Percentiles rank a stretch among this genome's conserved stretches.
Evolutionary conservation across 2,797 vertebrate genomes (phyloP).

Genomic region (Cirrhinus mrigala): DNA sequence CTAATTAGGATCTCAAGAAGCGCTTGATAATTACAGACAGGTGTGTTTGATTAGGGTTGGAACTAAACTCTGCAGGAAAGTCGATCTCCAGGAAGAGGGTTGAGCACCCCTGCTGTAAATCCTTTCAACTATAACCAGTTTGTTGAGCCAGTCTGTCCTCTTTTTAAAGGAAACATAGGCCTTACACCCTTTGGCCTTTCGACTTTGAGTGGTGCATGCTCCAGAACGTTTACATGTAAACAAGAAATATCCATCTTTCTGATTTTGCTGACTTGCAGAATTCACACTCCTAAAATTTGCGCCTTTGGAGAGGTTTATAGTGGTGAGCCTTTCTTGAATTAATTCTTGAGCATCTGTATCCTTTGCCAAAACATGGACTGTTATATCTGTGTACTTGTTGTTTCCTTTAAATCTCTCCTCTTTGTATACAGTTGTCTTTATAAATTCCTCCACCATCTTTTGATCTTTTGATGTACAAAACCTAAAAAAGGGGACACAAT

Average conservation of each 20-base stretch:
- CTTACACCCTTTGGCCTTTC: background rate
- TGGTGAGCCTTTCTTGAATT: background rate
- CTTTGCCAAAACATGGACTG: slow-evolving; percentile 4
- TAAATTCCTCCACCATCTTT: background rate
- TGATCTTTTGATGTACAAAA: background rate
- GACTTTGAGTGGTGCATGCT: background rate
- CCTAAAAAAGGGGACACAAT: background rate
- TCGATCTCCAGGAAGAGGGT: too few relatives aligned
- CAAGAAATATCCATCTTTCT: background rate
- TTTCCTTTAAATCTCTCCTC: background rate
- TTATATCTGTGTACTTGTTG: background rate
- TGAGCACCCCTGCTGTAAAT: too few relatives aligned
- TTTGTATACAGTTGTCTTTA: background rate
- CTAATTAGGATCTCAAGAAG: too few relatives aligned
- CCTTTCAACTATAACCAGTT: slow-evolving; percentile 12
- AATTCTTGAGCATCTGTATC: background rate
- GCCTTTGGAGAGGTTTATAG: background rate
- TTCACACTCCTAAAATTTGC: background rate
- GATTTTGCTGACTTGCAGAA: slow-evolving; percentile 14
- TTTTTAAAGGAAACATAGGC: slow-evolving; percentile 16
- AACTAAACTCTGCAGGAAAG: too few relatives aligned
- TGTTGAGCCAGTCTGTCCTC: slow-evolving; percentile 9
- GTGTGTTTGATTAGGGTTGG: too few relatives aligned
- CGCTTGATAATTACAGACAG: too few relatives aligned
- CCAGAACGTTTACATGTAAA: background rate